Conservation (phyloP, 2,888 invertebrate genomes). For the Drosophila meridionalis region DNA sequence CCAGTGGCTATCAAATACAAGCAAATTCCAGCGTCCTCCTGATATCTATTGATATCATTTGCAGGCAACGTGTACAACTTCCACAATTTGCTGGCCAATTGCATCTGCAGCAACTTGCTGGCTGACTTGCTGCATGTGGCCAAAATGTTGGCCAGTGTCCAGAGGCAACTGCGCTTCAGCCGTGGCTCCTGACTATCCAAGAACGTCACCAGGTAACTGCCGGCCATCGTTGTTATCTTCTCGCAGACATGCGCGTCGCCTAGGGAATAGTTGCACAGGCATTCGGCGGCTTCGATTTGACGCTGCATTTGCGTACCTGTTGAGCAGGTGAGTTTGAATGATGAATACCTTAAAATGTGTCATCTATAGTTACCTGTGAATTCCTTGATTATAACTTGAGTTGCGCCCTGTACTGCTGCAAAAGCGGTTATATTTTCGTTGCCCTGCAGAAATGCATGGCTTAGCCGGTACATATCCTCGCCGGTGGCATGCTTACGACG, state of each 20-base stretch:
- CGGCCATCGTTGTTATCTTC: conserved; percentile 79
- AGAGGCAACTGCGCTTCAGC: conserved; percentile 79
- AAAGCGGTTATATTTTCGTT: conserved; percentile 81
- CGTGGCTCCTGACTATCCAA: conserved; percentile 72
- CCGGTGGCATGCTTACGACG: conserved; percentile 81
- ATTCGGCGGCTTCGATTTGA: conserved; percentile 81
- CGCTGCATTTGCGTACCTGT: conserved; percentile 76
- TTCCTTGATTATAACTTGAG: conserved; percentile 83
- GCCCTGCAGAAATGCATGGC: conserved; percentile 82
- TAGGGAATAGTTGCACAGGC: conserved; percentile 83
- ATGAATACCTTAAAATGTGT: neutral
- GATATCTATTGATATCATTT: conserved; percentile 40
- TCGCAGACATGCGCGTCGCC: conserved; percentile 81
- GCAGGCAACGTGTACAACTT: conserved; percentile 59
- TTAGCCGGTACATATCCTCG: conserved; percentile 82
- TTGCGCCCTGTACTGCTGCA: conserved; percentile 79
- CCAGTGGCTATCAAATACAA: conserved; percentile 68
- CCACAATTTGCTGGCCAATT: conserved; percentile 79
- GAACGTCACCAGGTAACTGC: conserved; percentile 82
- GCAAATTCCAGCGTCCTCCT: conserved; percentile 77
- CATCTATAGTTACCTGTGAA: conserved; percentile 72
- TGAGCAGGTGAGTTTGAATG: neutral
- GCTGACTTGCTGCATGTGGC: conserved; percentile 75
- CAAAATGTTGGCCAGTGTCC: conserved; percentile 83
- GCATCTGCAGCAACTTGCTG: conserved; percentile 76